Evolutionary conservation across 1,140 invertebrate genomes (phyloP).

Genomic region (Hypothenemus hampei): DNA sequence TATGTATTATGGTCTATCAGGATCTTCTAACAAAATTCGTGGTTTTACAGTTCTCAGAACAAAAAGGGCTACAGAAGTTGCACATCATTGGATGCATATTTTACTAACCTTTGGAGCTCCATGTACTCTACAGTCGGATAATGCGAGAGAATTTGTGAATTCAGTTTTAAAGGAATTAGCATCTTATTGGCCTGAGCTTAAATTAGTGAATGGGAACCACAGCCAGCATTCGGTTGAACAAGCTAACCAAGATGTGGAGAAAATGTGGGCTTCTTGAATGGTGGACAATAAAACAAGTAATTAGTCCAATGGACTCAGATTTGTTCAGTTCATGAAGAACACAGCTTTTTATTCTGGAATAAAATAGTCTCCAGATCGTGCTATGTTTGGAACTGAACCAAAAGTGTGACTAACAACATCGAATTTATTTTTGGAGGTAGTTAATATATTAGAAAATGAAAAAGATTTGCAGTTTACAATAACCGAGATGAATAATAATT

Average conservation of each 20-base stretch:
- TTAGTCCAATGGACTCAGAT: slow-evolving; percentile 22
- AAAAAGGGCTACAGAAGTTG: slow-evolving; percentile 31
- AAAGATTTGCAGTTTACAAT: no score
- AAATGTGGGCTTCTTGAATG: slow-evolving; percentile 34
- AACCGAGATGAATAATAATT: no score
- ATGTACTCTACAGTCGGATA: slow-evolving; percentile 40
- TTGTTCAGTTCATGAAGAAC: slow-evolving; percentile 42
- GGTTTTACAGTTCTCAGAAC: slow-evolving; percentile 15
- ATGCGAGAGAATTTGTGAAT: slow-evolving; percentile 45
- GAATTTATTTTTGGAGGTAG: no score
- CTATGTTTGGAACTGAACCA: background rate
- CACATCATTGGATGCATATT: slow-evolving; percentile 33
- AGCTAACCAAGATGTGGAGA: slow-evolving; percentile 43
- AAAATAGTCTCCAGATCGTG: slow-evolving; percentile 32
- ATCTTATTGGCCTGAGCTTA: slow-evolving; percentile 33
- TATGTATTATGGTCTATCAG: slow-evolving; percentile 46
- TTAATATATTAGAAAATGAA: no score
- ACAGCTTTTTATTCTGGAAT: slow-evolving; percentile 32
- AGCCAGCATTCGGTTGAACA: slow-evolving; percentile 37
- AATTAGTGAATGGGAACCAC: slow-evolving; percentile 40
- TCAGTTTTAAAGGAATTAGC: slow-evolving; percentile 33
- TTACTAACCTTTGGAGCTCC: slow-evolving; percentile 36
- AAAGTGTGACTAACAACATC: no score
- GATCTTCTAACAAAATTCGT: slow-evolving; percentile 47
- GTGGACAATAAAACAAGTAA: slow-evolving; percentile 29